These are phyloP conservation scores for Andrena chrysosceles DNA, from an alignment of 2,888 invertebrate genomes.

Conservation along the genomic window DNA sequence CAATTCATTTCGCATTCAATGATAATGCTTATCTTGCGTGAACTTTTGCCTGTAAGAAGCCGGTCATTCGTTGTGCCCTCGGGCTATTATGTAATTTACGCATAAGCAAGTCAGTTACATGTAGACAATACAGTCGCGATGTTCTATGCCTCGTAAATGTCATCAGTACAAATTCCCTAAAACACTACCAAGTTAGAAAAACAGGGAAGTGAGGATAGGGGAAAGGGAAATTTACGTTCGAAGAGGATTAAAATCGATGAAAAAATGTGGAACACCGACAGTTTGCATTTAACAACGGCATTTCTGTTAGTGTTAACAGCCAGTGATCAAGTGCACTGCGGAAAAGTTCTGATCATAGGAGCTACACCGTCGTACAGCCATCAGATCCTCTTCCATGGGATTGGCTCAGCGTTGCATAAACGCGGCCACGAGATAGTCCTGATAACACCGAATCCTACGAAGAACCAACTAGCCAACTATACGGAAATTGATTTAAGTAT, in stretches of 20 bases:
- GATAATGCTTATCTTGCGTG: neutral
- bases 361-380: conserved; percentile 85
- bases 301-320: neutral
- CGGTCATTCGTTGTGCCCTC: neutral
- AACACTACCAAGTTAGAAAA: neutral
- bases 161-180: neutral
- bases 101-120: neutral
- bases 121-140: neutral
- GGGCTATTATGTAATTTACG: neutral
- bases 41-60: neutral
- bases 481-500: conserved; percentile 45
- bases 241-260: too few species aligned
- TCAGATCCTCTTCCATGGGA: conserved; percentile 84
- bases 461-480: conserved; percentile 48
- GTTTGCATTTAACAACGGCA: neutral
- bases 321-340: neutral
- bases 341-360: conserved; percentile 73
- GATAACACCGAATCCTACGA: conserved; percentile 84
- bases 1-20: neutral
- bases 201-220: too few species aligned
- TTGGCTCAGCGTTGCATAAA: conserved; percentile 83
- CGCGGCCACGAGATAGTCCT: conserved; percentile 85
- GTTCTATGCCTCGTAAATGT: neutral
- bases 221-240: too few species aligned
- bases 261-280: neutral